Conservation (phyloP, 2,888 invertebrate genomes). For the Zygothrica quintamaculata region DNA sequence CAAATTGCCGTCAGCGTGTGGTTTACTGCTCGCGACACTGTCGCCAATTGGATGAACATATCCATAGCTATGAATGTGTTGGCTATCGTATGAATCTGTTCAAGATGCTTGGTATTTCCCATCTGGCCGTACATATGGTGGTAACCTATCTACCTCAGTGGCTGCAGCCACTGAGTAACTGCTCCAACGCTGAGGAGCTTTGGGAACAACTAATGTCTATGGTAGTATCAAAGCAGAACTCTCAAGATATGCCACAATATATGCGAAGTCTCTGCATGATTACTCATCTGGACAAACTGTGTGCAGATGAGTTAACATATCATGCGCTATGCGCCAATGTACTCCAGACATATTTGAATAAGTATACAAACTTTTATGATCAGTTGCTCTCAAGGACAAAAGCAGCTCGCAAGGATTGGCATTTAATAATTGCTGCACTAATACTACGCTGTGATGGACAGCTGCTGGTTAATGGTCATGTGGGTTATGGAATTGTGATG, state of each 20-base stretch:
- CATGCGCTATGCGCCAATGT: conserved; percentile 85
- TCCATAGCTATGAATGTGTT: conserved; percentile 90
- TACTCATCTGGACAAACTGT: conserved; percentile 90
- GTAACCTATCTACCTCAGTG: conserved; percentile 85
- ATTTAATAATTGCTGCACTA: conserved; percentile 87
- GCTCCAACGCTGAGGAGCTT: conserved; percentile 28
- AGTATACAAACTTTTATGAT: conserved; percentile 88
- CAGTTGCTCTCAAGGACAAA: conserved; percentile 81
- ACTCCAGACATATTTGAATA: conserved; percentile 88
- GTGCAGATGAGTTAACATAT: conserved; percentile 85
- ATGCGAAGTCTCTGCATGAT: conserved; percentile 81
- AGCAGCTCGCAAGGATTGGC: conserved; percentile 81
- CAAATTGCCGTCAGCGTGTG: conserved; percentile 87
- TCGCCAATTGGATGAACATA: conserved; percentile 85
- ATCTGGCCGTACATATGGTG: conserved; percentile 85
- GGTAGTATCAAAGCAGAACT: not conserved
- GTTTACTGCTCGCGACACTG: conserved; percentile 90
- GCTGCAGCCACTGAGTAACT: conserved; percentile 85
- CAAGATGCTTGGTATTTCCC: conserved; percentile 90
- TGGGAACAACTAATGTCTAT: conserved; percentile 63
- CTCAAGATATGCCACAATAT: conserved; percentile 31
- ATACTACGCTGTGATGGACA: conserved; percentile 92
- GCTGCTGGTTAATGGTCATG: conserved; percentile 90
- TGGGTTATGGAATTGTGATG: conserved; percentile 84
- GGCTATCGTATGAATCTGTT: conserved; percentile 88